Evolutionary conservation across 1,140 invertebrate species (phyloP).

Genomic region (Philopotamus ludificatus): DNA sequence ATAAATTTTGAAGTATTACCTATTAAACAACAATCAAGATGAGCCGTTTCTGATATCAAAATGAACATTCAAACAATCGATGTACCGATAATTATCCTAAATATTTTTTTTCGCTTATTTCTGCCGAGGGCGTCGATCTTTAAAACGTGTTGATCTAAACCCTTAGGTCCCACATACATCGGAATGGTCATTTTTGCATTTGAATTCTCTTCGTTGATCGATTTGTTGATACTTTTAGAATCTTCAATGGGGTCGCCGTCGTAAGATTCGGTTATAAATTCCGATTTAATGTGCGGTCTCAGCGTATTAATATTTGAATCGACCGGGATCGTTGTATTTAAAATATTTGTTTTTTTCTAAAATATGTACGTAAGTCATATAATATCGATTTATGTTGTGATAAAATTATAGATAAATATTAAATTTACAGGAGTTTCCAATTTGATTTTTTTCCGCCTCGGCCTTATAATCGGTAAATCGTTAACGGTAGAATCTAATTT

Average conservation of each 20-base stretch:
- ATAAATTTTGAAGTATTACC: constrained; percentile 88
- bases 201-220: constrained; percentile 33
- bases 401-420: too few species aligned
- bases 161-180: constrained; percentile 46
- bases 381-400: too few species aligned
- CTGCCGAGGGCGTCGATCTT: constrained; percentile 48
- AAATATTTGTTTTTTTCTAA: not conserved
- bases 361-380: not conserved
- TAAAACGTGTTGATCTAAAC: constrained; percentile 44
- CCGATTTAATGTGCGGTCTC: constrained; percentile 39
- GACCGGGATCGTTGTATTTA: constrained; percentile 25
- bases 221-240: constrained; percentile 31
- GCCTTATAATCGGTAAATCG: constrained; percentile 48
- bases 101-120: constrained; percentile 52
- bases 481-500: constrained; percentile 49
- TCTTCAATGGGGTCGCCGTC: constrained; percentile 41
- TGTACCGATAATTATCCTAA: constrained; percentile 53
- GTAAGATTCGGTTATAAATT: constrained; percentile 46
- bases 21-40: constrained; percentile 4
- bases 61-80: too few species aligned
- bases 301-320: constrained; percentile 19
- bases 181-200: constrained; percentile 46
- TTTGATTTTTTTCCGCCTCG: constrained; percentile 51
- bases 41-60: too few species aligned
- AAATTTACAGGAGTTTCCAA: constrained; percentile 36